phyloP scores from a whole-genome alignment of 2,113 vertebrate species.

The Engraulis encrasicolus region DNA sequence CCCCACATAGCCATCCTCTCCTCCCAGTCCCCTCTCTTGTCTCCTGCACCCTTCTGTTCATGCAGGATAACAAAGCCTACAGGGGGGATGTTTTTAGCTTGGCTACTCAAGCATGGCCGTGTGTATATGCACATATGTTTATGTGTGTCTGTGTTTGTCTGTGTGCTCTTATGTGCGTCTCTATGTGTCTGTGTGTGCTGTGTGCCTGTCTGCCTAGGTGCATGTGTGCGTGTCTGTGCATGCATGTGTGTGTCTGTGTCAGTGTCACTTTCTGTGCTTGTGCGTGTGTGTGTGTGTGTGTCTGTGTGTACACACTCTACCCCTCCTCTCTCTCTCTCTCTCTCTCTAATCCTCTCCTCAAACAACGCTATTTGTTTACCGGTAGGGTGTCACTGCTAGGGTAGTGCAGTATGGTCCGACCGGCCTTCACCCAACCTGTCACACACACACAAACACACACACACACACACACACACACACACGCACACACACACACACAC shows the following conservation, averaged over 20 bases:
- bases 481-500: neutral
- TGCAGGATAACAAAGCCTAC: no score
- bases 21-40: no score
- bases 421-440: neutral
- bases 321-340: conserved; percentile 14
- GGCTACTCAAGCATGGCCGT: no score
- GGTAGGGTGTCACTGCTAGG: neutral
- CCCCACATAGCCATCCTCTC: no score
- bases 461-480: conserved; percentile 3
- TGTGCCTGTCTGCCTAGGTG: no score
- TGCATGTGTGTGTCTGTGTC: no score
- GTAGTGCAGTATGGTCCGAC: neutral
- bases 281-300: neutral
- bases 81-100: no score
- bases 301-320: neutral
- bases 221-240: no score
- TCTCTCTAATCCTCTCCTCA: no score
- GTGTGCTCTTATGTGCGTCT: no score
- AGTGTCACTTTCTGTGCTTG: neutral
- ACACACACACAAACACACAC: neutral
- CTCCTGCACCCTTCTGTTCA: no score
- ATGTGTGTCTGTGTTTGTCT: neutral
- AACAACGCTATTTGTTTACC: conserved; percentile 14
- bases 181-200: no score
- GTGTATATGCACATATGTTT: neutral